phyloP scores from a whole-genome alignment of 2,797 vertebrate species.

The Pelochelys cantorii region DNA sequence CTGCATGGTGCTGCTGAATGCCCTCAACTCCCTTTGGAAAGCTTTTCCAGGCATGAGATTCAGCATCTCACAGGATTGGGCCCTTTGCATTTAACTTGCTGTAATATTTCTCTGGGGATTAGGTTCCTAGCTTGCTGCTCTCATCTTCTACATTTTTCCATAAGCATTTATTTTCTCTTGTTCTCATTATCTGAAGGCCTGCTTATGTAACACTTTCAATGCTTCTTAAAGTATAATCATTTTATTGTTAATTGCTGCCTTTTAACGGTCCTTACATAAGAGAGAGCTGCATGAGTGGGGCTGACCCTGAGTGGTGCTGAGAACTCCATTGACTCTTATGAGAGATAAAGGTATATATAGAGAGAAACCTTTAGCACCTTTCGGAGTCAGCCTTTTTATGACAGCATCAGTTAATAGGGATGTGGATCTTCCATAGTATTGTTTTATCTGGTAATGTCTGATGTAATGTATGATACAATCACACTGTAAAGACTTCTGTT shows the following conservation, averaged over 20 bases:
- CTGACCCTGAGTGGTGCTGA: background rate
- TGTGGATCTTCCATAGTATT: constrained; percentile 29
- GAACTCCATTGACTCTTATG: background rate
- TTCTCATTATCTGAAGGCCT: constrained; percentile 30
- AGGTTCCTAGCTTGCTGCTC: background rate
- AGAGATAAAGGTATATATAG: background rate
- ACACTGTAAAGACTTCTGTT: constrained; percentile 56
- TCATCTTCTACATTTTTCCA: background rate
- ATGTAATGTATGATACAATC: constrained; percentile 45
- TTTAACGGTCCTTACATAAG: background rate
- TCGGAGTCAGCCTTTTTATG: background rate
- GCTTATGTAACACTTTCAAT: background rate
- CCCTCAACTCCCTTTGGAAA: constrained; percentile 52
- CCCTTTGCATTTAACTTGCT: constrained; percentile 33
- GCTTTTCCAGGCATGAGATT: constrained; percentile 48
- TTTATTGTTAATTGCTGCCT: background rate
- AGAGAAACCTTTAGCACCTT: constrained; percentile 27
- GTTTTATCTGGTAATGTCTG: constrained; percentile 21
- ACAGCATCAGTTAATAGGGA: constrained; percentile 30
- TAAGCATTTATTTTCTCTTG: constrained; percentile 12
- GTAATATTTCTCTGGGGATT: background rate
- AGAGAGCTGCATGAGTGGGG: background rate
- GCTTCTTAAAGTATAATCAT: background rate
- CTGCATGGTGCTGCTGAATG: constrained; percentile 60
- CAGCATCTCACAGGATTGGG: constrained; percentile 70